Evolutionary conservation across 2,888 invertebrate genomes (phyloP), one percentile per base, ranked within the genome.

Genomic region (Pomacea canaliculata): DNA sequence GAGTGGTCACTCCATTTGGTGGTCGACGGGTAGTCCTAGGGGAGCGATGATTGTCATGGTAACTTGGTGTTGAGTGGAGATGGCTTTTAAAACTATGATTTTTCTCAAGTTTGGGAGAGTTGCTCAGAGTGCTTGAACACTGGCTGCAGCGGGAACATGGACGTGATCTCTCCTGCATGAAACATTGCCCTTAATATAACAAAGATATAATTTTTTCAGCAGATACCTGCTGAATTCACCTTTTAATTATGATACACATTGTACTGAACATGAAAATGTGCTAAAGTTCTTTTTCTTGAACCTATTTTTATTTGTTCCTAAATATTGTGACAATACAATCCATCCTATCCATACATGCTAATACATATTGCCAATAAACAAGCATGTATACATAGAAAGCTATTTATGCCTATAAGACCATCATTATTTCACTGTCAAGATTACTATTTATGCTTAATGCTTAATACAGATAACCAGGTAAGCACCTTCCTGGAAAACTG

Each of bases 121-220:
- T 86, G 78, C 87, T 87, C 71, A 87, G 79, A 0, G 83, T 84
- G 75, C 89, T 88, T 62, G 80, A 80, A 73, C 86, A 86, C 78
- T 86, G 87, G 73, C 88, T 88, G 78, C 89, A 89, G 1, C 87
- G 83, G 13, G 89, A 89, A 74, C 86, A 87, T 0, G 88, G 87
- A 9, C 88, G 83, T 66, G 84, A 86, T 49, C 83, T 79, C 23
- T 86, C 86, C 85, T 86, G 78, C 1, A 77, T 76, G 19, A n/a
- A 63, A 63, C 63, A 56, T 56, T 56, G 2, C 51, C 51, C 10
- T 16, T 13, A 56, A 16, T 56, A 13, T 56, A 13, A 16, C 51
- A n/a, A 12, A 63, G 10, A 63, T 10, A 63, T 27, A 60, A n/a
- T 60, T 60, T 60, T 19, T 7, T 19, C n/a, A n/a, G 60, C 60